Evolutionary conservation across 2,113 vertebrate genomes (phyloP).

Genomic region (Saccopteryx leptura): DNA sequence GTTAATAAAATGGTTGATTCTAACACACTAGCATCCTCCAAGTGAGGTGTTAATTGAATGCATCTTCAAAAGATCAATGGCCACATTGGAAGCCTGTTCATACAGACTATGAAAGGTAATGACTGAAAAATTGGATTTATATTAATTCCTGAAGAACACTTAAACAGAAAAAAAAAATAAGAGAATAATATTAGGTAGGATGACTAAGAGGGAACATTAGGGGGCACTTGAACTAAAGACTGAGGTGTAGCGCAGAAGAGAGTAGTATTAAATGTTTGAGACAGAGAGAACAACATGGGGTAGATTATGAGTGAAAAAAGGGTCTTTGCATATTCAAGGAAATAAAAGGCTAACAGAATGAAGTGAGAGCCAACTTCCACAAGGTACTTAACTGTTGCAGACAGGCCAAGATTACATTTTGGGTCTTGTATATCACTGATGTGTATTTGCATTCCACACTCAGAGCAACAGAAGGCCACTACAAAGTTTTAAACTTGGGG

Average conservation of each 20-base stretch:
- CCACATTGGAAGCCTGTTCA: background rate
- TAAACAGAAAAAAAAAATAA: background rate
- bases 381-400: background rate
- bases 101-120: background rate
- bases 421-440: background rate
- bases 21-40: background rate
- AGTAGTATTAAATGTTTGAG: background rate
- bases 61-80: background rate
- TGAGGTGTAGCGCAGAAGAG: background rate
- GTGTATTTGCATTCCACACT: background rate
- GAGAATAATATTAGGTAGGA: background rate
- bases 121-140: background rate
- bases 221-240: background rate
- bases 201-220: background rate
- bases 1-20: background rate
- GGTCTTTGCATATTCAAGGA: background rate
- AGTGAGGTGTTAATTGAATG: background rate
- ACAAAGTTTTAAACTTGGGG: slow-evolving; percentile 27
- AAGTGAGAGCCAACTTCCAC: background rate
- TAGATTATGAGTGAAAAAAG: background rate
- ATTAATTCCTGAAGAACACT: background rate
- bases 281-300: background rate
- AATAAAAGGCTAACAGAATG: background rate
- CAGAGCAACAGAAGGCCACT: background rate
- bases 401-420: background rate